These are phyloP conservation scores for Paracanthobrama guichenoti DNA, from an alignment of 2,113 vertebrate species.

Conservation along the genomic window DNA sequence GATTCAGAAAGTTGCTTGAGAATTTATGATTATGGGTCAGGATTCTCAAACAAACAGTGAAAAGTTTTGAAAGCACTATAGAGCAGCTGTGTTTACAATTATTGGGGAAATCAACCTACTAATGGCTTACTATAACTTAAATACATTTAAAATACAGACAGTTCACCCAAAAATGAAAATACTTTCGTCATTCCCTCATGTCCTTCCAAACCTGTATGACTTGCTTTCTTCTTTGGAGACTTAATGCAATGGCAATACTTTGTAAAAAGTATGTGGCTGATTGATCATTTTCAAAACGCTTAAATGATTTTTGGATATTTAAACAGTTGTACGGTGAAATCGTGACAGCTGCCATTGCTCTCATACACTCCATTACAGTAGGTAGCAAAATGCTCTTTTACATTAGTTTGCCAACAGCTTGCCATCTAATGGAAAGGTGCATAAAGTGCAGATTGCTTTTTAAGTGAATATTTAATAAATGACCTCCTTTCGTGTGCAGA, in stretches of 20 bases:
- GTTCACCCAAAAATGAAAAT: background rate
- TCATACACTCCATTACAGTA: background rate
- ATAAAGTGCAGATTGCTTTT: background rate
- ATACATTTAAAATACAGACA: background rate
- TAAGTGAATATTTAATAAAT: background rate
- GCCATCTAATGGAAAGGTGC: background rate
- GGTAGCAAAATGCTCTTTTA: background rate
- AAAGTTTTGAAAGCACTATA: background rate
- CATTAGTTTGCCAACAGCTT: background rate
- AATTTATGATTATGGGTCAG: background rate
- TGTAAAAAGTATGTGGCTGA: background rate
- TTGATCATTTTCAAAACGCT: background rate
- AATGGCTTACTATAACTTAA: background rate
- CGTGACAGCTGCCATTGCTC: background rate
- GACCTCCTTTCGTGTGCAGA: background rate
- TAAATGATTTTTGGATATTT: background rate
- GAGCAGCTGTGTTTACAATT: background rate
- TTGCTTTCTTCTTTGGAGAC: background rate
- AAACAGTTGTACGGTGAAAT: background rate
- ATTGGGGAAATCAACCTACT: background rate
- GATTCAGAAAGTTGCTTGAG: background rate
- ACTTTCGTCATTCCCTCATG: background rate
- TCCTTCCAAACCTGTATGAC: background rate
- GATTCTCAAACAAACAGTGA: background rate
- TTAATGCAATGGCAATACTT: background rate